Evolutionary conservation across 2,888 invertebrate genomes (phyloP).

Genomic region (Trachelus tabidus): DNA sequence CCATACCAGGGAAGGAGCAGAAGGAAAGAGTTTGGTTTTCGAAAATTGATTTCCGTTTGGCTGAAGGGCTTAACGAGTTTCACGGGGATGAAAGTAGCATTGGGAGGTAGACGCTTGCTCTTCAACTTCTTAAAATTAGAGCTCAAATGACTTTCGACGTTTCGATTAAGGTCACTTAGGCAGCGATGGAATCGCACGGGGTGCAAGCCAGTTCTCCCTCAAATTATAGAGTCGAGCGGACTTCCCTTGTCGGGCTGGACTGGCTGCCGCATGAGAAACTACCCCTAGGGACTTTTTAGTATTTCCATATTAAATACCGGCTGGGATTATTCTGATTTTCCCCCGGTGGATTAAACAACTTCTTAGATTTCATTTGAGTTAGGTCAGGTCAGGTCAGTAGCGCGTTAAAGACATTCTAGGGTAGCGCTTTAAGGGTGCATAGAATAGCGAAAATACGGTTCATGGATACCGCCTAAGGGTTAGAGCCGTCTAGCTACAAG

Average conservation of each 20-base stretch:
- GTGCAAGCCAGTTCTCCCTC: not conserved
- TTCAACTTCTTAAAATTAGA: not conserved
- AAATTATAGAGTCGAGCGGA: constrained; percentile 30
- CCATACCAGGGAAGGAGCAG: not conserved
- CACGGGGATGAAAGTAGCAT: not conserved
- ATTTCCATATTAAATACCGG: not conserved
- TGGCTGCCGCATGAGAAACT: not conserved
- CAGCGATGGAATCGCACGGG: constrained; percentile 9
- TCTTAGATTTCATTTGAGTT: not conserved
- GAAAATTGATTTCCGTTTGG: not conserved
- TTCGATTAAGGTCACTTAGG: constrained; percentile 40
- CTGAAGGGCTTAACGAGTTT: not conserved
- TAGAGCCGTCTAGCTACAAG: constrained; percentile 5
- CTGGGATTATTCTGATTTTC: not conserved
- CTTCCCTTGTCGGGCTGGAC: not conserved
- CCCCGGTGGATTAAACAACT: not conserved
- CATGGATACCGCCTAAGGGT: not conserved
- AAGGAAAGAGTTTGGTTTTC: not conserved
- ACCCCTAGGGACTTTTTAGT: not conserved
- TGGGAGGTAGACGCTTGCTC: not conserved
- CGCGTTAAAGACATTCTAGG: not conserved
- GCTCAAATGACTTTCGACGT: constrained; percentile 39
- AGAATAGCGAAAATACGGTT: not conserved
- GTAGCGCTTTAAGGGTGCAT: not conserved
- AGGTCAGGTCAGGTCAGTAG: not conserved